A percentile compares a stretch with the other conserved stretches of the same genome.
phyloP scores from a whole-genome alignment of 2,888 invertebrate genomes.

The Sialis lutaria region DNA sequence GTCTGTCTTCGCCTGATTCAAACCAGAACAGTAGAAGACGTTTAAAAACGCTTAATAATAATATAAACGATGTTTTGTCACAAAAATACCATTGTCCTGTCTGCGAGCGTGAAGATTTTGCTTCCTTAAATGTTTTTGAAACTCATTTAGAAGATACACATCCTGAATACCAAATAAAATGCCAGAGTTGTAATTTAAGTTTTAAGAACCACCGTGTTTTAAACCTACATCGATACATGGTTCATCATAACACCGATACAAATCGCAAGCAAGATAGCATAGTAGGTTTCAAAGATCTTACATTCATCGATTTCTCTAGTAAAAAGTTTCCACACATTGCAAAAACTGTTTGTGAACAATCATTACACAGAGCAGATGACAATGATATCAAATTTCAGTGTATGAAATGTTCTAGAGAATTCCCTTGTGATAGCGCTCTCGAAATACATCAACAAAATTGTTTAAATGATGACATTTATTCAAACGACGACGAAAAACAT shows the following conservation, averaged over 20 bases:
- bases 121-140: conserved; percentile 36
- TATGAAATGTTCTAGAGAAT: conserved; percentile 50
- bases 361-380: conserved; percentile 37
- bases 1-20: too few relatives aligned
- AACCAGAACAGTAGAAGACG: too few relatives aligned
- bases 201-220: conserved; percentile 58
- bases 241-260: conserved; percentile 27
- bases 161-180: conserved; percentile 47
- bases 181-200: conserved; percentile 51
- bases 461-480: conserved; percentile 11
- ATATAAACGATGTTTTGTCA: too few relatives aligned
- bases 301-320: conserved; percentile 63
- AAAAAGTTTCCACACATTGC: conserved; percentile 67
- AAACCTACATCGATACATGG: conserved; percentile 48
- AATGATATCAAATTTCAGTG: conserved; percentile 47
- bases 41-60: too few relatives aligned
- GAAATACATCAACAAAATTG: conserved; percentile 47
- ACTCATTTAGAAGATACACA: conserved; percentile 48
- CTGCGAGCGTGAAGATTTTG: conserved; percentile 43
- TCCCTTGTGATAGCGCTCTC: conserved; percentile 48
- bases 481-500: conserved; percentile 9
- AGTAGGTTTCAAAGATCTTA: conserved; percentile 50
- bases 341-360: conserved; percentile 51
- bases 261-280: conserved; percentile 28
- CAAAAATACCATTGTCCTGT: conserved; percentile 35